Percentiles rank a stretch among this genome's conserved stretches.
Conservation (phyloP, 2,113 vertebrate species). For the Steatornis caripensis region DNA sequence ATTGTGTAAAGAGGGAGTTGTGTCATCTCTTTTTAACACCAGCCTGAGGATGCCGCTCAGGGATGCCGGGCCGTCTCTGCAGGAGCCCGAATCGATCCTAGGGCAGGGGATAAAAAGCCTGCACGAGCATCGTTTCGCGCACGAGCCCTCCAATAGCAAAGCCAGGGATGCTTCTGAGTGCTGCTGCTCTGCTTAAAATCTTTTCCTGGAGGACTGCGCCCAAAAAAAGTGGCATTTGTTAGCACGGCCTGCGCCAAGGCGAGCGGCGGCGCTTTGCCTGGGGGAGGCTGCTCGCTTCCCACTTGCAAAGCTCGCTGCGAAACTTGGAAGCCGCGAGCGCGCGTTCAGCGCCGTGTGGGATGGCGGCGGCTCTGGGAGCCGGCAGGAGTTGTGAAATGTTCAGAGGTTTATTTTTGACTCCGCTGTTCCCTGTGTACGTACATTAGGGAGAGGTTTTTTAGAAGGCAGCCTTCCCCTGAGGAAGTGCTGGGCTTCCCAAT, state of each 20-base stretch:
- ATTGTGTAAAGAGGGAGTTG: slow-evolving; percentile 17
- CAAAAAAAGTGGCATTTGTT: not conserved
- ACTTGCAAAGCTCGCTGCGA: not conserved
- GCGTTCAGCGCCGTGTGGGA: not conserved
- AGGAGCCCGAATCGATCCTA: not conserved
- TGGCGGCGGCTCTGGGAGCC: not conserved
- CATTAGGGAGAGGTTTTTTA: not conserved
- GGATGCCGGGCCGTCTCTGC: fast-evolving
- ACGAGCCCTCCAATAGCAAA: not conserved
- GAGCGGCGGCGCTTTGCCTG: not conserved
- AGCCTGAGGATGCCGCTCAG: not conserved
- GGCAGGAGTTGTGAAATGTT: slow-evolving; percentile 53
- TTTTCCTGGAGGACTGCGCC: not conserved
- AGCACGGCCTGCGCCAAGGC: slow-evolving; percentile 1
- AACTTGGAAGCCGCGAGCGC: slow-evolving; percentile 34
- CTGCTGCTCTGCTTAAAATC: not conserved
- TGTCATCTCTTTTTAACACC: not conserved
- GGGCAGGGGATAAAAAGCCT: not conserved
- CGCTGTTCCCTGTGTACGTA: not conserved
- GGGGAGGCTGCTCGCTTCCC: slow-evolving; percentile 42
- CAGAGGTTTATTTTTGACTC: slow-evolving; percentile 59
- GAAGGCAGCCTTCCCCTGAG: not conserved
- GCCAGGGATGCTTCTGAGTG: not conserved
- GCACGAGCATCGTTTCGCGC: fast-evolving
- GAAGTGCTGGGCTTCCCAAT: slow-evolving; percentile 27